Evolutionary conservation across 2,888 invertebrate genomes (phyloP).

Genomic region (Ypsolopha scabrella): DNA sequence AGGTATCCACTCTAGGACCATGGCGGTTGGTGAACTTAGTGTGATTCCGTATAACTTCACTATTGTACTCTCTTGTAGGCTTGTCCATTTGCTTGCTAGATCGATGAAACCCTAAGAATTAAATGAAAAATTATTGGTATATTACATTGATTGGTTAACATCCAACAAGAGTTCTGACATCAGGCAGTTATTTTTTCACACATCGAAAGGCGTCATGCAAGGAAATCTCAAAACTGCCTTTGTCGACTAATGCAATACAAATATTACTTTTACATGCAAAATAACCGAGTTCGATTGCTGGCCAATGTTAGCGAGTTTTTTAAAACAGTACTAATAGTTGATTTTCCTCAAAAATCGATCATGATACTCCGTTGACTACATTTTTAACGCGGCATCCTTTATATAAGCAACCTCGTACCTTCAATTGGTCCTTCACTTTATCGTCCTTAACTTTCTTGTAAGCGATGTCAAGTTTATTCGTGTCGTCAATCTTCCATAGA

Average conservation of each 20-base stretch:
- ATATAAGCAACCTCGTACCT: conserved; percentile 38
- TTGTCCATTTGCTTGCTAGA: conserved; percentile 82
- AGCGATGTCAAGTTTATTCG: conserved; percentile 82
- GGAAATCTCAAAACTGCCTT: neutral
- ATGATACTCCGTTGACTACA: no score
- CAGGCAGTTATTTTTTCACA: no score
- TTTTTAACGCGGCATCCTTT: no score
- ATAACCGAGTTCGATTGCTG: no score
- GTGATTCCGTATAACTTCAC: conserved; percentile 84
- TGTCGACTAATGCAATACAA: neutral
- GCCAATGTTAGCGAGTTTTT: neutral
- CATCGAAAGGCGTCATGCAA: no score
- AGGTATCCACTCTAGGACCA: conserved; percentile 85
- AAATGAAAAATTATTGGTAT: neutral
- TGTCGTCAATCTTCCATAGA: conserved; percentile 81
- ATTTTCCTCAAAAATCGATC: no score
- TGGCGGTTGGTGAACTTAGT: conserved; percentile 80
- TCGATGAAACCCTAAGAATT: conserved; percentile 79
- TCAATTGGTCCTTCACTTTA: conserved; percentile 70
- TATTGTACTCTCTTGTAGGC: conserved; percentile 80
- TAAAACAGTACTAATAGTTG: no score
- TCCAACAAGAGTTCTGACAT: no score
- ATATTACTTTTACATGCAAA: neutral
- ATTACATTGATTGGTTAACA: no score
- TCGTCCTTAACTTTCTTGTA: conserved; percentile 82